Evolutionary conservation across 2,113 vertebrate genomes (phyloP).

Genomic region (Erinaceus europaeus): DNA sequence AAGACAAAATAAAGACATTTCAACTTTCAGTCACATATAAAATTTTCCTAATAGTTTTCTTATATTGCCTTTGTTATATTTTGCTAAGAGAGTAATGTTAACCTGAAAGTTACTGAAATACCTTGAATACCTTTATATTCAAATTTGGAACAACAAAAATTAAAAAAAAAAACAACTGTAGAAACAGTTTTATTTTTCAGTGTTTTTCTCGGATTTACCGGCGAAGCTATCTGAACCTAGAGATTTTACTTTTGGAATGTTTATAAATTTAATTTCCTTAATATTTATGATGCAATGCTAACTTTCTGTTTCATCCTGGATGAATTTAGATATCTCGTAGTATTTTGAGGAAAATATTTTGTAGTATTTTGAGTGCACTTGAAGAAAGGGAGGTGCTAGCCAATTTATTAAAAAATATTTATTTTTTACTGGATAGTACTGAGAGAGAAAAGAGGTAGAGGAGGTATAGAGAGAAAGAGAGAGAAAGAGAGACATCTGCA

Average conservation of each 20-base stretch:
- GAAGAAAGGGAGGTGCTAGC: no score
- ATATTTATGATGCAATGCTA: background rate
- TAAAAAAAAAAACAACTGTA: background rate
- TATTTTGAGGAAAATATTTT: no score
- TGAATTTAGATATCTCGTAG: no score
- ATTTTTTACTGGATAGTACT: no score
- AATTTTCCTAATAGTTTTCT: background rate
- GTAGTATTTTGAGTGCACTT: no score
- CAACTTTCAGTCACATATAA: background rate
- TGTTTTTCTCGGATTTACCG: background rate
- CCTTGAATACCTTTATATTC: background rate
- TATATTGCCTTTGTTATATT: background rate
- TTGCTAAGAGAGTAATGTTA: background rate
- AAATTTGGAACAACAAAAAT: no score
- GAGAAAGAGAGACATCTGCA: no score
- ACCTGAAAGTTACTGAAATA: background rate
- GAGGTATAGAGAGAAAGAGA: no score
- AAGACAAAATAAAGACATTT: constrained; percentile 28
- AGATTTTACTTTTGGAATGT: background rate
- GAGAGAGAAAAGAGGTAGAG: no score
- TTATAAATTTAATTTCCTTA: background rate
- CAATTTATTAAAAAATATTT: no score
- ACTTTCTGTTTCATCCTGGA: background rate
- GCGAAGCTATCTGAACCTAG: background rate
- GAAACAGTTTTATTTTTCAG: background rate